A percentile compares a stretch with the other conserved stretches of the same genome.
Evolutionary conservation across 2,797 vertebrate genomes (phyloP).

Genomic region (Myotis myotis): DNA sequence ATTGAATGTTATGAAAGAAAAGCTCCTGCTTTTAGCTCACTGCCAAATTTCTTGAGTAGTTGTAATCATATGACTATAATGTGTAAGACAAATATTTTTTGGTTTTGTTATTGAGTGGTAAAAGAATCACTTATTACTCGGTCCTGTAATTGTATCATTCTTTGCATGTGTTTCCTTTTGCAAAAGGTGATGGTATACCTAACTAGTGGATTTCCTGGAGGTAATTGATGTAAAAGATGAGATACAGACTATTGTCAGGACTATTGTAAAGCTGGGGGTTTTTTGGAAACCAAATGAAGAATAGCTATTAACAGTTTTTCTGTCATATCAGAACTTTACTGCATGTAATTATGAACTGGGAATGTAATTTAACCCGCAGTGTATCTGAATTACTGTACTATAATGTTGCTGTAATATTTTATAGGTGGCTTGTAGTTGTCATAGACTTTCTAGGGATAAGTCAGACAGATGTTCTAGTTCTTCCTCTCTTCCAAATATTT

Average conservation of each 20-base stretch:
- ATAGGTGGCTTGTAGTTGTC: constrained; percentile 18
- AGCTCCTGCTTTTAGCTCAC: neutral
- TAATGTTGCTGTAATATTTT: neutral
- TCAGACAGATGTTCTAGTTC: neutral
- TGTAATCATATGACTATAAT: neutral
- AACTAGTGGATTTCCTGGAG: constrained; percentile 17
- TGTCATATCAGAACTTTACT: constrained; percentile 28
- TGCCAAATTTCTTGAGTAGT: constrained; percentile 1
- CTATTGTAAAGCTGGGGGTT: constrained; percentile 30
- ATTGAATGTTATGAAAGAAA: constrained; percentile 30
- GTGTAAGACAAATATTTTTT: neutral
- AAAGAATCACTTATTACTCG: neutral
- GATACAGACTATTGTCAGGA: neutral
- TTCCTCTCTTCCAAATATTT: neutral
- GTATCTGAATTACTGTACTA: constrained; percentile 13
- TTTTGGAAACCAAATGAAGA: neutral
- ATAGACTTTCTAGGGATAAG: neutral
- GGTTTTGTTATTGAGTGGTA: neutral
- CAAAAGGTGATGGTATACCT: constrained; percentile 25
- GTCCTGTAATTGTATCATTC: neutral
- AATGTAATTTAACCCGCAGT: neutral
- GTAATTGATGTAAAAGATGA: constrained; percentile 45
- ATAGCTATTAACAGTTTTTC: neutral
- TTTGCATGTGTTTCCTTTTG: constrained; percentile 45
- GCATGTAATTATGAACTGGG: neutral